Evolutionary conservation across 2,888 invertebrate species (phyloP).

Genomic region (Caenorhabditis doughertyi): DNA sequence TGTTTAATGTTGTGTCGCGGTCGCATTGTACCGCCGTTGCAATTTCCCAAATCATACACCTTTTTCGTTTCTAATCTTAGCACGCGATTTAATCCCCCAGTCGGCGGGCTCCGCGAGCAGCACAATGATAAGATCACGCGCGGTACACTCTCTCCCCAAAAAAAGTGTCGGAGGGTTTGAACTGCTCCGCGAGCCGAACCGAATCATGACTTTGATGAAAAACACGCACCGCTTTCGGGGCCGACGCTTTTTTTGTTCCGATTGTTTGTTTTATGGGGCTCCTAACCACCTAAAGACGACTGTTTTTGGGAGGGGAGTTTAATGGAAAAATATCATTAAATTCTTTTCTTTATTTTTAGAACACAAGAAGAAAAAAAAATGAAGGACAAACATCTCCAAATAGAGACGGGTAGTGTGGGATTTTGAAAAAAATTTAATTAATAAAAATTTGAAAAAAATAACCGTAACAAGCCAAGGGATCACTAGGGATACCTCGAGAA

Average conservation of each 20-base stretch:
- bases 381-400: conserved; percentile 11
- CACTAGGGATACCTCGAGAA: not conserved
- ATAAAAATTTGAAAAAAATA: conserved; percentile 14
- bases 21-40: not conserved
- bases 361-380: not conserved
- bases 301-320: conserved; percentile 1
- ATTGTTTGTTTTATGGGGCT: conserved; percentile 29
- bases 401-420: not conserved
- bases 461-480: conserved; percentile 34
- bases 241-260: conserved; percentile 24
- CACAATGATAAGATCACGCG: conserved; percentile 48
- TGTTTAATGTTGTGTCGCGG: not conserved
- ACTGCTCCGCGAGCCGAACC: not conserved
- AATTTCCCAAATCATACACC: not conserved
- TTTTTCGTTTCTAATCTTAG: not conserved
- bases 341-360: conserved; percentile 19
- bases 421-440: not conserved
- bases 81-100: conserved; percentile 22
- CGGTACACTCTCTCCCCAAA: conserved; percentile 1
- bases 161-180: conserved; percentile 4
- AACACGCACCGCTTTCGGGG: conserved; percentile 33
- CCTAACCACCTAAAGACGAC: too few relatives aligned
- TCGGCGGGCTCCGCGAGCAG: not conserved
- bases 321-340: conserved; percentile 23
- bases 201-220: conserved; percentile 55